Evolutionary conservation across 2,797 vertebrate genomes (phyloP), one percentile per base, ranked within the genome.

Genomic region (Coregonus ussuriensis): DNA sequence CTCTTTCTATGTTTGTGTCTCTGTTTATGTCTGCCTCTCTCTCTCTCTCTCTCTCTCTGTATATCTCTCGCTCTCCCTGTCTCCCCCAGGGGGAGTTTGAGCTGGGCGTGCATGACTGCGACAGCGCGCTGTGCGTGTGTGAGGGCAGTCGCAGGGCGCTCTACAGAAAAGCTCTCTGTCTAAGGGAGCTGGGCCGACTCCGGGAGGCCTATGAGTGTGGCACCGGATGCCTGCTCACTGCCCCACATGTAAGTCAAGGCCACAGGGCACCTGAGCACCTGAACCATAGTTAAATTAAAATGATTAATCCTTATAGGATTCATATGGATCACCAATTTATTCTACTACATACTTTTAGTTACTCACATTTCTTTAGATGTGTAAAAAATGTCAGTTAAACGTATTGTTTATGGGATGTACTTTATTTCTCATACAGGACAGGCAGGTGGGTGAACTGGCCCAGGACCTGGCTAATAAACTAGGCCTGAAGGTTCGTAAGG

Each of bases 171-270:
- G 96, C 98, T 0, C 92, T 97, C 3, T 99, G 25, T 25, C 25
- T 25, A 83, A 94, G 95, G 74, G 96, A 98, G 82, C 85, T 98
- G 85, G 98, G 97, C 5, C 93, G 95, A 77, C 93, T 98, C 86
- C 93, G 97, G 87, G 98, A 99, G 81, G 98, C 98, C 0, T 99
- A 99, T 0, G 96, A 97, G 73, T 98, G 97, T 89, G 97, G 97
- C 82, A 99, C 97, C 80, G 94, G 95, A 79, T 98, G 98, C 86
- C 94, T 98, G 65, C 95, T 99, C 5, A 95, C 96, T 4, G 95
- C 97, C 65, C 97, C 97, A 31, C 96, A 98, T 3, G 98, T 99
- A 94, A 52, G 51, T 47, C 4, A n/a, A 6, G 53, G 15, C 13
- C 15, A 47, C 51, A 18, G 4, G 18, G 16, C 15, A 47, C 4